A percentile compares a stretch with the other conserved stretches of the same genome.
These are phyloP conservation scores for Polypedilum vanderplanki DNA, from an alignment of 1,140 invertebrate genomes.

Conservation along the genomic window DNA sequence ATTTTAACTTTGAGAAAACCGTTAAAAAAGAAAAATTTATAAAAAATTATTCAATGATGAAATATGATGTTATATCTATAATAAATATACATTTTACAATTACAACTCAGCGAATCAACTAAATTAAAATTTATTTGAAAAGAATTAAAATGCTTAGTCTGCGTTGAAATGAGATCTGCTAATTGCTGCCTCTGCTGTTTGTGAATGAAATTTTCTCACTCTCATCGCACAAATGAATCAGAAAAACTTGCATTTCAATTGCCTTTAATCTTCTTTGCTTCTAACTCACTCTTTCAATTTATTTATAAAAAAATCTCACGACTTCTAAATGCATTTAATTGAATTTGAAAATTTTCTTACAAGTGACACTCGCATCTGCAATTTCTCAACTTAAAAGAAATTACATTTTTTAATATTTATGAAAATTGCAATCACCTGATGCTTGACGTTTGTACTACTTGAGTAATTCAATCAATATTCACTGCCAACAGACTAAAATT, in stretches of 20 bases:
- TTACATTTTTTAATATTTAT: background rate
- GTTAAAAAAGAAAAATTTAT: background rate
- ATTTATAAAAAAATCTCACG: background rate
- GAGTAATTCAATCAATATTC: background rate
- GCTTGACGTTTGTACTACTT: no score
- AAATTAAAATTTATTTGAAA: constrained; percentile 27
- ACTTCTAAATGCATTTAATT: background rate
- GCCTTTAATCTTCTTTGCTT: background rate
- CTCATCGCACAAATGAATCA: background rate
- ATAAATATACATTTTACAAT: background rate
- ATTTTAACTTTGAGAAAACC: background rate
- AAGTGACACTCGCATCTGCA: background rate
- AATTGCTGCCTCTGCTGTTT: background rate
- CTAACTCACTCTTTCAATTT: background rate
- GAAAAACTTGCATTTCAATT: constrained; percentile 1
- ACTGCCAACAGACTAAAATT: background rate
- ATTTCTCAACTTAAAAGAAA: background rate
- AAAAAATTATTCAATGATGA: background rate
- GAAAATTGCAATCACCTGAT: background rate
- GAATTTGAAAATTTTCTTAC: background rate
- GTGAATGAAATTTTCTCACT: constrained; percentile 6
- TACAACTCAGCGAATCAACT: background rate
- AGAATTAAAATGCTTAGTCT: constrained; percentile 19
- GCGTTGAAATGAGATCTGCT: constrained; percentile 6
- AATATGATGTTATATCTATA: background rate